These are phyloP conservation scores for Lepidurus packardi DNA, from an alignment of 1,140 invertebrate species.

Conservation along the genomic window DNA sequence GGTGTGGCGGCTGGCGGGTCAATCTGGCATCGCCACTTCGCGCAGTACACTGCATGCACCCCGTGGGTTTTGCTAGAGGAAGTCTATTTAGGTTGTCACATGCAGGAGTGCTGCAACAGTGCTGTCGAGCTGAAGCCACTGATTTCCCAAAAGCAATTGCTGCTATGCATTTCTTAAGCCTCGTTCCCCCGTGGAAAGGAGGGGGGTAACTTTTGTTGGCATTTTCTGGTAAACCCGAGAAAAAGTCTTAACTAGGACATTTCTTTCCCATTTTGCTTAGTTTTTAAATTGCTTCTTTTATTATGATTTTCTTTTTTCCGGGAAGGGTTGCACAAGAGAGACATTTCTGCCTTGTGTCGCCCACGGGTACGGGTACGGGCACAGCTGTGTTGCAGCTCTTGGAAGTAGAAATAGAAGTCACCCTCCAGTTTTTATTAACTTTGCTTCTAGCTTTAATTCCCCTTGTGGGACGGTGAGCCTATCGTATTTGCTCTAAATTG, in stretches of 20 bases:
- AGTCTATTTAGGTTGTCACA: slow-evolving; percentile 8
- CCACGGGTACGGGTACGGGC: neutral
- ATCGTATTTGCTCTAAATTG: neutral
- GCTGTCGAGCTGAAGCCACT: neutral
- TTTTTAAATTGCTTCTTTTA: no score
- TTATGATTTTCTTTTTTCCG: no score
- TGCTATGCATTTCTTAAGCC: neutral
- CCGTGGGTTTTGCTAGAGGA: neutral
- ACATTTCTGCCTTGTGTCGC: no score
- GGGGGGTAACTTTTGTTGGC: neutral
- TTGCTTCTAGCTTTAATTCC: neutral
- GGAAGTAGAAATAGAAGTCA: neutral
- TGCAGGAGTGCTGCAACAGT: neutral
- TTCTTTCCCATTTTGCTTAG: neutral
- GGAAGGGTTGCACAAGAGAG: neutral
- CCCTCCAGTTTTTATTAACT: neutral
- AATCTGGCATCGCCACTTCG: neutral
- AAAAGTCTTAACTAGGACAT: neutral
- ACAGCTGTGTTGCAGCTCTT: neutral
- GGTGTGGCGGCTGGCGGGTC: neutral
- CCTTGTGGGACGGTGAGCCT: neutral
- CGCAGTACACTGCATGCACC: neutral
- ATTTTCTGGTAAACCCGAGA: neutral
- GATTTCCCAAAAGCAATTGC: slow-evolving; percentile 3
- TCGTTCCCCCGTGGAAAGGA: neutral